Evolutionary conservation across 2,888 invertebrate species (phyloP).

Genomic region (Amphiduros pacificus): DNA sequence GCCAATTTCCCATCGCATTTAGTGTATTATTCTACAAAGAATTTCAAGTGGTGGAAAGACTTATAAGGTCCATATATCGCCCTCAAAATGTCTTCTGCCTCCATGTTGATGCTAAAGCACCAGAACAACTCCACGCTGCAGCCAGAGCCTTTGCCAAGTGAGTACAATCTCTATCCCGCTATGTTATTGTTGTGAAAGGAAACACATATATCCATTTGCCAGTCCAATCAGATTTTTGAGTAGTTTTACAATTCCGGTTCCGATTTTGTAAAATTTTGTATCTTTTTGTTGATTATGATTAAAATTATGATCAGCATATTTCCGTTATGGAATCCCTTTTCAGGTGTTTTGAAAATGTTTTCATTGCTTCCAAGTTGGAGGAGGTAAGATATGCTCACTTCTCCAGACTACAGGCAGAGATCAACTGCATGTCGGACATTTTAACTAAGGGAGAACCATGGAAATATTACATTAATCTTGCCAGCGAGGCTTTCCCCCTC

Average conservation of each 20-base stretch:
- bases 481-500: conserved; percentile 49
- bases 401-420: conserved; percentile 47
- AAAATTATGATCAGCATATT: too few species aligned
- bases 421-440: conserved; percentile 50
- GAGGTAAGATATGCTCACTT: conserved; percentile 47
- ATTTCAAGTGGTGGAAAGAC: conserved; percentile 37
- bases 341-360: conserved; percentile 51
- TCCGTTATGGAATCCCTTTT: too few species aligned
- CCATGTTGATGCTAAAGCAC: conserved; percentile 43
- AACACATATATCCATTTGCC: too few species aligned
- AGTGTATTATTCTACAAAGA: conserved; percentile 43
- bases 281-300: too few species aligned
- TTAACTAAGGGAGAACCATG: conserved; percentile 31
- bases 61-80: conserved; percentile 42
- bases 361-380: conserved; percentile 44
- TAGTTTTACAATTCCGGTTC: too few species aligned
- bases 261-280: too few species aligned
- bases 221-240: too few species aligned
- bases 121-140: conserved; percentile 25
- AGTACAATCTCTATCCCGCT: too few species aligned
- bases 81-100: conserved; percentile 48
- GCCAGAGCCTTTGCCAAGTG: conserved; percentile 28
- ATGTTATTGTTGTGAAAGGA: too few species aligned
- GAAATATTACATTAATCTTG: conserved; percentile 53
- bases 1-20: conserved; percentile 42